A percentile compares a stretch with the other conserved stretches of the same genome.
These are phyloP conservation scores for Alviniconcha marisindica DNA, from an alignment of 1,140 invertebrate species.

Conservation along the genomic window DNA sequence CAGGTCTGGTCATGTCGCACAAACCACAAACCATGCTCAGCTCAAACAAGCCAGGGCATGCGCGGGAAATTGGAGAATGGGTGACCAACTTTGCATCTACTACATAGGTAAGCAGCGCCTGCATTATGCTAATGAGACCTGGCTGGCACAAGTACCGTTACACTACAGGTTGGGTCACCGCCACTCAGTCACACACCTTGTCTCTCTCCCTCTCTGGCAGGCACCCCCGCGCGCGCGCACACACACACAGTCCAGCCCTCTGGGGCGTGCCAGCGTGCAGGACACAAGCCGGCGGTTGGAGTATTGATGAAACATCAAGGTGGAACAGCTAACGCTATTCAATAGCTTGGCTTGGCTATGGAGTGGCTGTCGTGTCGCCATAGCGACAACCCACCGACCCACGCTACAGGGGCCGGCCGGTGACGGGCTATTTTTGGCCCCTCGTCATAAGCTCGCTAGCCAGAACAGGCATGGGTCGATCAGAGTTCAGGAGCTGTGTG, in stretches of 20 bases:
- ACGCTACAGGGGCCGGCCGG: background rate
- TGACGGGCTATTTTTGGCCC: background rate
- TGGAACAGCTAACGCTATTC: background rate
- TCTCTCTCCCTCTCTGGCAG: background rate
- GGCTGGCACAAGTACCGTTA: slow-evolving; percentile 2
- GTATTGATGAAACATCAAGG: background rate
- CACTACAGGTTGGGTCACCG: background rate
- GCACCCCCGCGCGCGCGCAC: background rate
- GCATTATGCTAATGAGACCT: slow-evolving; percentile 27
- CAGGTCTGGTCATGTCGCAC: slow-evolving; percentile 6
- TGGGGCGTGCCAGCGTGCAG: too few species aligned
- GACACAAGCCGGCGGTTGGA: background rate
- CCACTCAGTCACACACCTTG: slow-evolving; percentile 4
- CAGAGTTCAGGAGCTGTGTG: too few species aligned
- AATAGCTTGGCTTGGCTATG: background rate
- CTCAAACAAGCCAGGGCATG: slow-evolving; percentile 21
- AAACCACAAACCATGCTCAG: background rate
- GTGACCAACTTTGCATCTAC: background rate
- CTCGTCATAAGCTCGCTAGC: background rate
- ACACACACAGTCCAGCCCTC: background rate
- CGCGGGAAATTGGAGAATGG: background rate
- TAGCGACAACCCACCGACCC: slow-evolving; percentile 4
- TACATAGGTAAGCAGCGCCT: slow-evolving; percentile 15
- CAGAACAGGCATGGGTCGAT: too few species aligned
- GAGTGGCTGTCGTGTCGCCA: slow-evolving; percentile 4